A percentile compares a stretch with the other conserved stretches of the same genome.
Evolutionary conservation across 2,888 invertebrate genomes (phyloP).

Genomic region (Zhengitettix transpicula): DNA sequence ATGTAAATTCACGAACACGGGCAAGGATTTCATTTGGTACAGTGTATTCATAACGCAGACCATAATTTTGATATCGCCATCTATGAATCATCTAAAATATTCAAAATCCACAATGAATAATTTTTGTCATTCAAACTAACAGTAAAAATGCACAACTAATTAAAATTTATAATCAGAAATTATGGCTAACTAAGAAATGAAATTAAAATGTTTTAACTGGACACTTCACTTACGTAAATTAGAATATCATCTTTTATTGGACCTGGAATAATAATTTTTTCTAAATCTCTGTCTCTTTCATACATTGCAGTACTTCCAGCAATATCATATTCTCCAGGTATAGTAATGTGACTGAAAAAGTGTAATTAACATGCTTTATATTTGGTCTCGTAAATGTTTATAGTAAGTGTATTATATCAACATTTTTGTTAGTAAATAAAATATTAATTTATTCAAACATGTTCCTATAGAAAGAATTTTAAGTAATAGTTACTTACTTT

Average conservation of each 20-base stretch:
- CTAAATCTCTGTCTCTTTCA: constrained; percentile 58
- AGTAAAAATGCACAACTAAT: no score
- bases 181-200: no score
- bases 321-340: constrained; percentile 67
- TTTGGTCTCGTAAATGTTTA: no score
- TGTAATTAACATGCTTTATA: constrained; percentile 10
- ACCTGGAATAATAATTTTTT: constrained; percentile 64
- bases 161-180: no score
- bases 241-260: constrained; percentile 65
- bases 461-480: neutral
- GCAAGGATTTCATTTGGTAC: constrained; percentile 30
- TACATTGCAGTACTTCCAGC: constrained; percentile 67
- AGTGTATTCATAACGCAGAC: constrained; percentile 33
- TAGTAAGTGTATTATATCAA: no score
- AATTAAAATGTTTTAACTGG: neutral
- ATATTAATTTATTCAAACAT: no score
- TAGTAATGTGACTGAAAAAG: constrained; percentile 39
- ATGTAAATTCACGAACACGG: constrained; percentile 24
- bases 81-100: constrained; percentile 46
- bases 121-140: no score
- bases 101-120: no score
- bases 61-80: constrained; percentile 33
- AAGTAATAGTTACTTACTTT: constrained; percentile 32
- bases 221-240: constrained; percentile 47
- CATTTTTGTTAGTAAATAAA: no score